Conservation (phyloP, 2,797 vertebrate species). For the Sebastes kiyomatsui region DNA sequence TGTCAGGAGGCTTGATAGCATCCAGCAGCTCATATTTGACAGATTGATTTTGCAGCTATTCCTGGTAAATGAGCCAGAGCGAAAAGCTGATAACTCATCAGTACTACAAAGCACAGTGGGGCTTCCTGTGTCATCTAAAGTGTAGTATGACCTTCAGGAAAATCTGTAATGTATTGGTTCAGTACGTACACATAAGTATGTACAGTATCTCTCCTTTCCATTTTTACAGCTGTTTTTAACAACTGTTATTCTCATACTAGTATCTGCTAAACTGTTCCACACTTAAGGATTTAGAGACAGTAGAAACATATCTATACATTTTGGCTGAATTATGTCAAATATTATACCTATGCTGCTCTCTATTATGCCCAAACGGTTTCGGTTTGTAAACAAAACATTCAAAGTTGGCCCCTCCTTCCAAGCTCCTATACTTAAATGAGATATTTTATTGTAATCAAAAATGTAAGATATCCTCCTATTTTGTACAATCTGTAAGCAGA, state of each 20-base stretch:
- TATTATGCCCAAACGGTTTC: background rate
- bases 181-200: background rate
- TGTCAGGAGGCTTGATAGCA: slow-evolving; percentile 66
- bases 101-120: background rate
- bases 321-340: background rate
- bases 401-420: too few species aligned
- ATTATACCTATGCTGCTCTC: background rate
- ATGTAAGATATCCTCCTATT: too few species aligned
- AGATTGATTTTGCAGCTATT: slow-evolving; percentile 52
- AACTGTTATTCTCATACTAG: background rate
- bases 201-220: background rate
- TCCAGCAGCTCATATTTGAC: slow-evolving; percentile 58
- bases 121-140: background rate
- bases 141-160: background rate
- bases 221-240: background rate
- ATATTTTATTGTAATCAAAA: too few species aligned
- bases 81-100: slow-evolving; percentile 26
- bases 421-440: too few species aligned
- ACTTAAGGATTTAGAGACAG: background rate
- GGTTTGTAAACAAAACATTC: too few species aligned
- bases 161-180: background rate
- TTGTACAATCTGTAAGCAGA: too few species aligned
- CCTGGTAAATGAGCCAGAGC: slow-evolving; percentile 33
- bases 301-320: background rate
- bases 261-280: background rate